phyloP scores from a whole-genome alignment of 1,140 invertebrate species.

The Hyles vespertilio region DNA sequence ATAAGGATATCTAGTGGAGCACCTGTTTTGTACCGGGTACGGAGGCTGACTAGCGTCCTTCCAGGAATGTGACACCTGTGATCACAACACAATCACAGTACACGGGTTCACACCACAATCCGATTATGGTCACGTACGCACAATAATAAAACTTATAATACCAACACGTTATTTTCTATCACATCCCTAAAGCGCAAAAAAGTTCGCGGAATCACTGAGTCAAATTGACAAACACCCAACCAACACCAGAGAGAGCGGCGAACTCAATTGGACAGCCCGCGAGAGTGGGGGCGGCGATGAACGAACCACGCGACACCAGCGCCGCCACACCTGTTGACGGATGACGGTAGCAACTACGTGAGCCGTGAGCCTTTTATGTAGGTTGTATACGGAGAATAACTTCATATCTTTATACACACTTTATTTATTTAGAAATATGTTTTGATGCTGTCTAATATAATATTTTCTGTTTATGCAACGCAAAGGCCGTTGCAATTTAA shows the following conservation, averaged over 20 bases:
- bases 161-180: conserved; percentile 34
- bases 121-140: conserved; percentile 3
- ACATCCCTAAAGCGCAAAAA: conserved; percentile 40
- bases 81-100: conserved; percentile 54
- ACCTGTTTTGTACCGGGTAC: conserved; percentile 3
- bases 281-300: conserved; percentile 27
- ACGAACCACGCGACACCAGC: conserved; percentile 32
- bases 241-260: conserved; percentile 34
- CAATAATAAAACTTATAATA: conserved; percentile 17
- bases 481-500: not conserved
- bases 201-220: conserved; percentile 44
- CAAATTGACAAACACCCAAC: conserved; percentile 21
- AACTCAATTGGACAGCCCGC: conserved; percentile 42
- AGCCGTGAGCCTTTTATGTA: conserved; percentile 3
- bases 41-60: conserved; percentile 47
- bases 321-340: conserved; percentile 52
- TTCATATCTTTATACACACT: too few relatives aligned
- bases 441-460: too few relatives aligned
- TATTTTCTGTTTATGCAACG: too few relatives aligned
- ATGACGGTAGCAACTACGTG: conserved; percentile 4
- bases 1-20: too few relatives aligned
- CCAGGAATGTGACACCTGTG: conserved; percentile 68
- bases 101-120: conserved; percentile 18
- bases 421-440: too few relatives aligned
- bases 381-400: not conserved